phyloP scores from a whole-genome alignment of 2,113 vertebrate genomes.

The Atractosteus spatula region DNA sequence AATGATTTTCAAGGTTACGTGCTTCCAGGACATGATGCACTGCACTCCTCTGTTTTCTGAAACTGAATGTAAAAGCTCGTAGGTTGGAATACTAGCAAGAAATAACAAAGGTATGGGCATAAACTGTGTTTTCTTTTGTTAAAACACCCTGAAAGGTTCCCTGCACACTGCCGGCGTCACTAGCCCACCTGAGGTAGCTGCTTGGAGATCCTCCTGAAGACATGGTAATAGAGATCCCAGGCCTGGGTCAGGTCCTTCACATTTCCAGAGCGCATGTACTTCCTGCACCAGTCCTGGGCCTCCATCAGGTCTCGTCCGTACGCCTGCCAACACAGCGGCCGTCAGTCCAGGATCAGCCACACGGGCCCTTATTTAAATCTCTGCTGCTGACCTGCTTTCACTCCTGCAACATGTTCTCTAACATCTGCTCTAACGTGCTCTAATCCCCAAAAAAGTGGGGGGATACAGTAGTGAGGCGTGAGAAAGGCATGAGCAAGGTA shows the following conservation, averaged over 20 bases:
- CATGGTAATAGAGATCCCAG: constrained; percentile 98
- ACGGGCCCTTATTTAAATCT: not conserved
- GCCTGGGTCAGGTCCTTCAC: constrained; percentile 97
- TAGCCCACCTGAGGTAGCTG: constrained; percentile 89
- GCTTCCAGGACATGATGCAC: too few relatives aligned
- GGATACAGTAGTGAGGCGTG: too few relatives aligned
- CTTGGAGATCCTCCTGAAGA: constrained; percentile 95
- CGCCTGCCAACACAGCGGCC: constrained; percentile 64
- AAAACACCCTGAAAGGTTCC: constrained; percentile 11
- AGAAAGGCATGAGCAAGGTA: too few relatives aligned
- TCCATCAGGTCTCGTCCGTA: constrained; percentile 97
- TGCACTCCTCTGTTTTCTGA: too few relatives aligned
- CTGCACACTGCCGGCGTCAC: constrained; percentile 1
- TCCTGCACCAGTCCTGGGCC: constrained; percentile 97
- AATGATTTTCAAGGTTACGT: too few relatives aligned
- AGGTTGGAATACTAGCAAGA: not conserved
- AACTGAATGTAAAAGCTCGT: constrained; percentile 1
- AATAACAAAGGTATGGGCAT: not conserved
- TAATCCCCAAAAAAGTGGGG: too few relatives aligned
- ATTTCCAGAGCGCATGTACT: constrained; percentile 97
- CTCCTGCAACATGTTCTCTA: too few relatives aligned
- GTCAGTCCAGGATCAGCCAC: constrained; percentile 4
- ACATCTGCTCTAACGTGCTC: too few relatives aligned
- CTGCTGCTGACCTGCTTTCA: too few relatives aligned
- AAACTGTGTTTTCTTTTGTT: constrained; percentile 23